Evolutionary conservation across 1,140 invertebrate genomes (phyloP).

Genomic region (Drosophila repleta): DNA sequence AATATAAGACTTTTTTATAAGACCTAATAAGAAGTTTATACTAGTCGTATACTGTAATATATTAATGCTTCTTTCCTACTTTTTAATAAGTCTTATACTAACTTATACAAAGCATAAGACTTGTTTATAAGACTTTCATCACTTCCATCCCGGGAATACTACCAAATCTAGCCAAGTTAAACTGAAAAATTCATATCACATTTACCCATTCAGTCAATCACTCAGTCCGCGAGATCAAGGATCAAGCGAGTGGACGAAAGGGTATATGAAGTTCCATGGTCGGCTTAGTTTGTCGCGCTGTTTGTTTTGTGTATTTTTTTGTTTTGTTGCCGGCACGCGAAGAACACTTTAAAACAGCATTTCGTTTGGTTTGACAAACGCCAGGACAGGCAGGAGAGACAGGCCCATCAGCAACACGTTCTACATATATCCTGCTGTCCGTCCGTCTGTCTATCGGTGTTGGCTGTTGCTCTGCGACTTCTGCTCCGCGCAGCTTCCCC

Average conservation of each 20-base stretch:
- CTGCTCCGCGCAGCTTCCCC: background rate
- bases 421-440: conserved; percentile 39
- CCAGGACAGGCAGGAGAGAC: conserved; percentile 25
- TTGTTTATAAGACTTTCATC: no score
- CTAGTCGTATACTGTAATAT: no score
- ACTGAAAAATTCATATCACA: background rate
- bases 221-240: background rate
- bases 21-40: no score
- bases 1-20: no score
- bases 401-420: conserved; percentile 39
- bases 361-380: conserved; percentile 44
- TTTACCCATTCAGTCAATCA: background rate
- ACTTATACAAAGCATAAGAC: no score
- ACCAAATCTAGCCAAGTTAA: no score
- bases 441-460: conserved; percentile 4
- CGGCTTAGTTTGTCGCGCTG: background rate
- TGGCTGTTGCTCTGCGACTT: conserved; percentile 11
- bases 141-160: no score
- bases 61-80: no score
- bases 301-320: conserved; percentile 29
- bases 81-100: no score
- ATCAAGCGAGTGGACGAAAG: background rate
- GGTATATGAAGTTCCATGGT: conserved; percentile 22
- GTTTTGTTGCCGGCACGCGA: conserved; percentile 21
- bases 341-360: conserved; percentile 61